phyloP scores from a whole-genome alignment of 1,140 invertebrate genomes.

The Calephelis nemesis region DNA sequence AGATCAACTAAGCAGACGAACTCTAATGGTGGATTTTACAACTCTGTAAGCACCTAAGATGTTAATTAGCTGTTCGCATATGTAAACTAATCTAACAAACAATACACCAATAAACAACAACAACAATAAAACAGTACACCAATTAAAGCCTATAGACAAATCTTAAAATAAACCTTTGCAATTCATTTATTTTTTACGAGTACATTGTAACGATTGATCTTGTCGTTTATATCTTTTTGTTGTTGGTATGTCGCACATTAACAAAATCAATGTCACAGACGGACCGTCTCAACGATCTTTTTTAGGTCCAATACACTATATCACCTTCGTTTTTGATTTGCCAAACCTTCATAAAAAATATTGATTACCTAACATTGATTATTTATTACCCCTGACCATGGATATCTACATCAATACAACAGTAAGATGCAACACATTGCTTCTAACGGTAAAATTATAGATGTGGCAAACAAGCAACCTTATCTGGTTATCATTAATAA shows the following conservation, averaged over 20 bases:
- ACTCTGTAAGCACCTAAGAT: too few species aligned
- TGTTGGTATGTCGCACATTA: neutral
- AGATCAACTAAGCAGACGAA: too few species aligned
- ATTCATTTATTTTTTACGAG: too few species aligned
- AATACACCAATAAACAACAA: too few species aligned
- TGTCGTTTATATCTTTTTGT: too few species aligned
- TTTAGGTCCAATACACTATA: constrained; percentile 29
- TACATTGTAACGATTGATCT: constrained; percentile 3
- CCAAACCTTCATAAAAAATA: constrained; percentile 23
- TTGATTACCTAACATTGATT: constrained; percentile 1
- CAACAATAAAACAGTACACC: too few species aligned
- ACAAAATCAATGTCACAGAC: constrained; percentile 1
- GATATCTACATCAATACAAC: constrained; percentile 20
- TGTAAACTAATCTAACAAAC: too few species aligned
- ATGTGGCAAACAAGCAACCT: neutral
- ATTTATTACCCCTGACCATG: constrained; percentile 21
- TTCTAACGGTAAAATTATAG: neutral
- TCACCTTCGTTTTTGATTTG: constrained; percentile 29
- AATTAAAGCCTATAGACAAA: too few species aligned
- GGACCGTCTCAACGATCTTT: constrained; percentile 36
- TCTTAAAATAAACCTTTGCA: too few species aligned
- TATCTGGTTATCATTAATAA: neutral
- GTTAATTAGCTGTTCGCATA: too few species aligned
- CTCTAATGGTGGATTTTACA: too few species aligned
- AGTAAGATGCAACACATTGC: neutral